Evolutionary conservation across 2,797 vertebrate genomes (phyloP).

Genomic region (Sebastes hubbsi): DNA sequence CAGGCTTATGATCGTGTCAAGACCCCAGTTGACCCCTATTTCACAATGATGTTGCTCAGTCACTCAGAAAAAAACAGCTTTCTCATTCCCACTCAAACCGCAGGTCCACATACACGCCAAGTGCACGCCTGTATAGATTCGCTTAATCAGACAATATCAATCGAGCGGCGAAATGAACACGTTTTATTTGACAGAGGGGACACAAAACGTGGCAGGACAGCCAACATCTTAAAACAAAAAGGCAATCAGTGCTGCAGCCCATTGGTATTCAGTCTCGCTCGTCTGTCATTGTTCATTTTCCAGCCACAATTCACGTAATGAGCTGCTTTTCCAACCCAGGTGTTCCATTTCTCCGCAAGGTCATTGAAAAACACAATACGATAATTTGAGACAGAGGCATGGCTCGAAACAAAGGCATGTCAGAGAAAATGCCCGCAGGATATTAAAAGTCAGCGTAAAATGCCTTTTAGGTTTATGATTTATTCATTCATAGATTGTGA

Average conservation of each 20-base stretch:
- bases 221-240: conserved; percentile 68
- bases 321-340: conserved; percentile 73
- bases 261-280: conserved; percentile 70
- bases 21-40: conserved; percentile 71
- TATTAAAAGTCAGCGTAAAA: conserved; percentile 52
- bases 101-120: neutral
- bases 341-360: conserved; percentile 75
- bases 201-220: conserved; percentile 44
- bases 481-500: conserved; percentile 54
- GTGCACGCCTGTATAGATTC: neutral
- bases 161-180: conserved; percentile 17
- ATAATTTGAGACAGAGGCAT: conserved; percentile 60
- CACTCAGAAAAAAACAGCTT: conserved; percentile 47
- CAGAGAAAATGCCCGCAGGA: conserved; percentile 57
- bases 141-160: conserved; percentile 23
- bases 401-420: conserved; percentile 65
- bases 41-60: conserved; percentile 57
- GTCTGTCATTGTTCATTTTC: conserved; percentile 76
- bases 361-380: conserved; percentile 72
- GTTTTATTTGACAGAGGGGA: conserved; percentile 37
- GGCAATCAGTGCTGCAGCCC: conserved; percentile 56
- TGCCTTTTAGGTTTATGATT: conserved; percentile 58
- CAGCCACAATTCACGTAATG: conserved; percentile 69
- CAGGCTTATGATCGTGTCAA: conserved; percentile 62
- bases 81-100: conserved; percentile 10